Percentiles rank a stretch among this genome's conserved stretches.
phyloP scores from a whole-genome alignment of 2,797 vertebrate species.

The Coluber constrictor region DNA sequence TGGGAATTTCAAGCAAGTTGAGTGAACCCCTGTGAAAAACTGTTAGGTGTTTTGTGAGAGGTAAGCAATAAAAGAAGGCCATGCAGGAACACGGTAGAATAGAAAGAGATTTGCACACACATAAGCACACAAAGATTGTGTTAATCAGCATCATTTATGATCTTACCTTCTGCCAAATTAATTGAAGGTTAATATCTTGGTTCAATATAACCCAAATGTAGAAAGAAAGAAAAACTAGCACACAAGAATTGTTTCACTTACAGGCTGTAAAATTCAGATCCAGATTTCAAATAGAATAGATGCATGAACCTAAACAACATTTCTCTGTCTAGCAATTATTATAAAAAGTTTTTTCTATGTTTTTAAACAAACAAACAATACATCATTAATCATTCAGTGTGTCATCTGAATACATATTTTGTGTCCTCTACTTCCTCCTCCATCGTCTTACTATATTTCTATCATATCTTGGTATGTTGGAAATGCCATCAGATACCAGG shows the following conservation, averaged over 20 bases:
- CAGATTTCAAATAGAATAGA: not conserved
- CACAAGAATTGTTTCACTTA: not conserved
- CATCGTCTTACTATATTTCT: too few species aligned
- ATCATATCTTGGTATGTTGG: too few species aligned
- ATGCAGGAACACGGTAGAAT: not conserved
- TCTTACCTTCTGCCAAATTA: not conserved
- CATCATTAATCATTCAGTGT: too few species aligned
- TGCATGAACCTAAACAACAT: not conserved
- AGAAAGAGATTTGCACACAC: not conserved
- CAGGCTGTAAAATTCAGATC: not conserved
- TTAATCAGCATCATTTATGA: not conserved
- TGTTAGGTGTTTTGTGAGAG: not conserved
- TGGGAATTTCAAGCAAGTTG: not conserved
- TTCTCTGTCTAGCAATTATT: not conserved
- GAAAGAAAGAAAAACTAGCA: not conserved
- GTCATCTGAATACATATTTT: too few species aligned
- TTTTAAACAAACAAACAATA: too few species aligned
- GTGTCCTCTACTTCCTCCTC: too few species aligned
- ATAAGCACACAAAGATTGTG: rapidly evolving
- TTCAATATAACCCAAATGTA: not conserved
- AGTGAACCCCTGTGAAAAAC: constrained; percentile 1
- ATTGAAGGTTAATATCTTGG: not conserved
- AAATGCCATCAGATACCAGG: too few species aligned
- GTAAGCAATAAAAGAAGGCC: not conserved
- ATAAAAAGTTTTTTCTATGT: not conserved